Conservation (phyloP, 1,140 invertebrate genomes). For the Nixonia krombeini region DNA sequence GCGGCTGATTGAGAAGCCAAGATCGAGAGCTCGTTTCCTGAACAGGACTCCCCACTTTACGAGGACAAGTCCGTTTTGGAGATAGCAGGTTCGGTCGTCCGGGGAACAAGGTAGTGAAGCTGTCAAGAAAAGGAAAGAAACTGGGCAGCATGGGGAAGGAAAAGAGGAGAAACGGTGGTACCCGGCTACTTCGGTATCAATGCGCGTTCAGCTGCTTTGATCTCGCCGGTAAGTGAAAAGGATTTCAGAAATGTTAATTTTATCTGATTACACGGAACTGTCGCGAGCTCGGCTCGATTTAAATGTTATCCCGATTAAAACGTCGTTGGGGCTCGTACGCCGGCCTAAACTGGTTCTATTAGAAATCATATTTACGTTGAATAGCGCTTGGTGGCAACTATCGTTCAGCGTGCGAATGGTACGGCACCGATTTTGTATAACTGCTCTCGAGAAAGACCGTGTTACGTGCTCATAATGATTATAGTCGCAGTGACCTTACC, state of each 20-base stretch:
- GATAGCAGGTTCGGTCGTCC: conserved; percentile 56
- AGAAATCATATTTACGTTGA: conserved; percentile 42
- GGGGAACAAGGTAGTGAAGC: conserved; percentile 58
- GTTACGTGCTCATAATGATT: too few species aligned
- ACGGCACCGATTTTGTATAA: not conserved
- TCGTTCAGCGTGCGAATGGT: conserved; percentile 17
- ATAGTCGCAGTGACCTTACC: too few species aligned
- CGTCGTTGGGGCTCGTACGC: conserved; percentile 15
- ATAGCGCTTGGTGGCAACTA: conserved; percentile 22
- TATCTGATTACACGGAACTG: conserved; percentile 55
- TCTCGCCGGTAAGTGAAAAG: conserved; percentile 52
- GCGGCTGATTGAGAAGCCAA: conserved; percentile 50
- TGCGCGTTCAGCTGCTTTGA: conserved; percentile 49
- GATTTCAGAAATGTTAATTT: conserved; percentile 54
- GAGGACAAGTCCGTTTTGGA: conserved; percentile 53
- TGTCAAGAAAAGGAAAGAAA: conserved; percentile 55
- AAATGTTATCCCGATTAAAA: conserved; percentile 53
- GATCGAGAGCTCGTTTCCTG: conserved; percentile 55
- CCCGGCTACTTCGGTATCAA: conserved; percentile 50
- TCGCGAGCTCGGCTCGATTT: conserved; percentile 51
- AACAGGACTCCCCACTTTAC: conserved; percentile 61
- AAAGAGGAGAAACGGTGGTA: conserved; percentile 35
- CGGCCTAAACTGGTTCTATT: conserved; percentile 37
- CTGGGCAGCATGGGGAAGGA: conserved; percentile 43
- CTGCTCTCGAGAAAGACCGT: too few species aligned